Evolutionary conservation across 2,797 vertebrate species (phyloP).

Genomic region (Fistularia commersonii): DNA sequence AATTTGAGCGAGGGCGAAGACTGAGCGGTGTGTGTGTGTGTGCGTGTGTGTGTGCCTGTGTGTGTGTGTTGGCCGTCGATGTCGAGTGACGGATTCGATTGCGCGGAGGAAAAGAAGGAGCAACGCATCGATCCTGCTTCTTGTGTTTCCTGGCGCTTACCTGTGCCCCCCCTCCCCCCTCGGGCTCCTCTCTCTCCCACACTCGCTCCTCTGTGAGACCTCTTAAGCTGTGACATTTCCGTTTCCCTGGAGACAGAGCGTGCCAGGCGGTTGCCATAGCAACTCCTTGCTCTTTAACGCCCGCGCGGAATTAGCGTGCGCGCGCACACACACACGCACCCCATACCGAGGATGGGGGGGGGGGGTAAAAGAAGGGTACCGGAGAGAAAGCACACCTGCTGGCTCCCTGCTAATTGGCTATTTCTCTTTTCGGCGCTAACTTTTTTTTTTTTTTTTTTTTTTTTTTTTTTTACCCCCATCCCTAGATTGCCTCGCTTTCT

Average conservation of each 20-base stretch:
- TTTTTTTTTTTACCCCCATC: slow-evolving; percentile 59
- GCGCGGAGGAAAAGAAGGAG: slow-evolving; percentile 40
- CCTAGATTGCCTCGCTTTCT: slow-evolving; percentile 27
- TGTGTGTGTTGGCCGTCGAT: not conserved
- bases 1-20: too few species aligned
- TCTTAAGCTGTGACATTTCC: slow-evolving; percentile 80
- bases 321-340: slow-evolving; percentile 25
- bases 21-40: too few species aligned
- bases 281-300: slow-evolving; percentile 82
- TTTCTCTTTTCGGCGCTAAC: slow-evolving; percentile 73
- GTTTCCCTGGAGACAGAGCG: slow-evolving; percentile 87
- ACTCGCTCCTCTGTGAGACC: slow-evolving; percentile 70
- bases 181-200: slow-evolving; percentile 42
- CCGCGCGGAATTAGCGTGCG: slow-evolving; percentile 62
- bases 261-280: slow-evolving; percentile 85
- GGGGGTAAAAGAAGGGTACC: slow-evolving; percentile 36
- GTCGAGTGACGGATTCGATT: not conserved
- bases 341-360: slow-evolving; percentile 46
- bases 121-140: slow-evolving; percentile 48
- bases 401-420: slow-evolving; percentile 80
- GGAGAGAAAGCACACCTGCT: slow-evolving; percentile 77
- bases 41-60: too few species aligned
- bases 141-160: slow-evolving; percentile 46
- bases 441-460: slow-evolving; percentile 53
- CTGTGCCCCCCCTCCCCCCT: slow-evolving; percentile 47